Base-by-base conservation (phyloP, 92 coral and sea anemone genomes). In the Epizoanthus stellaris region DNA sequence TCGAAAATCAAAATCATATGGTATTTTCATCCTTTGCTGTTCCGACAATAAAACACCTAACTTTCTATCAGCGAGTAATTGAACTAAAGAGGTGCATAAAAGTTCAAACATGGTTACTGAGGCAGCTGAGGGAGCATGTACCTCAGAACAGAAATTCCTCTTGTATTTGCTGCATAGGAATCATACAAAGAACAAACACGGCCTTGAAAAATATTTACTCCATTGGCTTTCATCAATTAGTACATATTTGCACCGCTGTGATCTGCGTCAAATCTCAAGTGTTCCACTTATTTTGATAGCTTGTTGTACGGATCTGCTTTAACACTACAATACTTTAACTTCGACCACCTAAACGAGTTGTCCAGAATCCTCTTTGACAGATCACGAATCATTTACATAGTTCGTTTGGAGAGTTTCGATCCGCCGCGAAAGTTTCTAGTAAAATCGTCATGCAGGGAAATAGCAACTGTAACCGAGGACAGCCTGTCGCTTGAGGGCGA, bases 51-150 rank as follows among this genome's bases (percentile, higher is more conserved):
- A 89, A 80, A 84, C 57, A n/a, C 53, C 67, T 45, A 56, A 73
- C 59, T n/a, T 74, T 66, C 82, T 80, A 59, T 85, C 85, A 85
- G 52, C 85, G 85, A 72, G 76, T 80, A 85, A 89, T 80, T 85
- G 86, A 21, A 70, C 62, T 69, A 56, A 75, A 86, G 82, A 75
- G 73, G 67, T 38, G 47, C 49, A 39, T 38, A 43, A 38, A 67
- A 12, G 36, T 34, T 20, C 25, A 62, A 34, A 11, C 15, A 23
- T 30, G 4, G 14, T 12, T n/a, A 17, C 30, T n/a, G 7, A 0
- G 21, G 66, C 5, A 21, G 1, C 38, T 30, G 10, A 34, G 40
- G 17, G 17, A 19, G 9, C 52, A 9, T 7, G 56, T 0, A 9
- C 16, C 58, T 75, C 19, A 70, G 52, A 75, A 53, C 38, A 54